Conservation (phyloP, 2,113 vertebrate species). For the Salminus brasiliensis region DNA sequence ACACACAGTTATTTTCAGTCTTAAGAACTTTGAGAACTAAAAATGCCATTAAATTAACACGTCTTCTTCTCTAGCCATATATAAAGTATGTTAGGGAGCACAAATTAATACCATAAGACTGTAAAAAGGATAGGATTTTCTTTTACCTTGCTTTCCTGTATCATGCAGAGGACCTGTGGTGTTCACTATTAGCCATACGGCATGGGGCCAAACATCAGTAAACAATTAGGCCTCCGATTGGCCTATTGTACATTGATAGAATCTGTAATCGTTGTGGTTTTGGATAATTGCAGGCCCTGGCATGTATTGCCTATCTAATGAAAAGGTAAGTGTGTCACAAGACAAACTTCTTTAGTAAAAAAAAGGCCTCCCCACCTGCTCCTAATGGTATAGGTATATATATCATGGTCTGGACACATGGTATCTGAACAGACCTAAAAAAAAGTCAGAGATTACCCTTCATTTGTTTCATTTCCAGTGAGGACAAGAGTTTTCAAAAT, state of each 20-base stretch:
- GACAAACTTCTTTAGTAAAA: slow-evolving; percentile 63
- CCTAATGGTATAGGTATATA: background rate
- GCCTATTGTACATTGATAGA: slow-evolving; percentile 67
- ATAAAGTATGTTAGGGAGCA: background rate
- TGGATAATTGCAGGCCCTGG: slow-evolving; percentile 70
- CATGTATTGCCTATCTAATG: slow-evolving; percentile 69
- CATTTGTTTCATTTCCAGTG: background rate
- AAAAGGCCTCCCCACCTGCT: slow-evolving; percentile 39
- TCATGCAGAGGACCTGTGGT: slow-evolving; percentile 41
- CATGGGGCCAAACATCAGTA: slow-evolving; percentile 72
- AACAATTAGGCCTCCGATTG: slow-evolving; percentile 67
- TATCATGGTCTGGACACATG: background rate
- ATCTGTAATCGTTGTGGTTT: slow-evolving; percentile 71
- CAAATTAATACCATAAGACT: background rate
- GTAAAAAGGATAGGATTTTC: background rate
- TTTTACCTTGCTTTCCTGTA: background rate
- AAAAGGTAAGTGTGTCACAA: slow-evolving; percentile 67
- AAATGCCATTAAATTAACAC: background rate
- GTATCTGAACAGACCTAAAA: background rate
- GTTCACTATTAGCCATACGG: slow-evolving; percentile 44
- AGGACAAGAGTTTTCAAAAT: too few relatives aligned
- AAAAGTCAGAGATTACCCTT: too few relatives aligned
- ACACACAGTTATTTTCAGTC: background rate
- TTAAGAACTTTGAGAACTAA: background rate
- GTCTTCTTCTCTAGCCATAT: background rate